Evolutionary conservation across 2,113 vertebrate genomes (phyloP).

Genomic region (Aldabrachelys gigantea): DNA sequence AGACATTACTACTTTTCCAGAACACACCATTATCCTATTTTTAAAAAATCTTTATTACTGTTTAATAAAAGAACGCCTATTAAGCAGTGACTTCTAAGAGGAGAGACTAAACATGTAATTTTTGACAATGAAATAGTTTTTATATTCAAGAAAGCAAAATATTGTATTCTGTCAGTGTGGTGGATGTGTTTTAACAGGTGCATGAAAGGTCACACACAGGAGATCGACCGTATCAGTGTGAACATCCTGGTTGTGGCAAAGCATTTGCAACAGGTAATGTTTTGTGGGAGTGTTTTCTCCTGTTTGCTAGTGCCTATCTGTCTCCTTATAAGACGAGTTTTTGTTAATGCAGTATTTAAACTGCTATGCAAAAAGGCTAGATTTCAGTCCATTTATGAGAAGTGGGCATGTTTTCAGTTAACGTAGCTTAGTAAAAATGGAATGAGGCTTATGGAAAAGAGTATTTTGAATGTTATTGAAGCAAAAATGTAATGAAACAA

Average conservation of each 20-base stretch:
- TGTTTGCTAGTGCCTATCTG: background rate
- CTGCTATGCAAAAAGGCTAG: background rate
- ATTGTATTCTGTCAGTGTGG: background rate
- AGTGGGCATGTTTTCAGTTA: background rate
- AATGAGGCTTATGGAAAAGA: background rate
- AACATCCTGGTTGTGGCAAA: conserved; percentile 93
- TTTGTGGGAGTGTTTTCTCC: background rate
- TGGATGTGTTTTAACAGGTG: conserved; percentile 83
- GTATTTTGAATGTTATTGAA: background rate
- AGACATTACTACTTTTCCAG: background rate
- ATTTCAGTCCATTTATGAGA: background rate
- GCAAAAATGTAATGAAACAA: background rate
- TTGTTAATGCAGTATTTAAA: background rate
- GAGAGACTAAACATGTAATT: background rate
- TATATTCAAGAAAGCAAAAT: background rate
- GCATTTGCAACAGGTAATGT: conserved; percentile 96
- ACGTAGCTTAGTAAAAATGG: accelerated
- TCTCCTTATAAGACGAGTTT: background rate
- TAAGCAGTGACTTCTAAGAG: background rate
- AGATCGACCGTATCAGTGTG: conserved; percentile 95
- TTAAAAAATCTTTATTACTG: background rate
- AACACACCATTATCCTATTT: accelerated
- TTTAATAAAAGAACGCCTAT: background rate
- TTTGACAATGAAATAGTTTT: background rate
- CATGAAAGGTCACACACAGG: conserved; percentile 98